Percentiles rank a stretch among this genome's conserved stretches.
These are phyloP conservation scores for Coptotermes formosanus DNA, from an alignment of 1,140 invertebrate genomes.

Conservation along the genomic window DNA sequence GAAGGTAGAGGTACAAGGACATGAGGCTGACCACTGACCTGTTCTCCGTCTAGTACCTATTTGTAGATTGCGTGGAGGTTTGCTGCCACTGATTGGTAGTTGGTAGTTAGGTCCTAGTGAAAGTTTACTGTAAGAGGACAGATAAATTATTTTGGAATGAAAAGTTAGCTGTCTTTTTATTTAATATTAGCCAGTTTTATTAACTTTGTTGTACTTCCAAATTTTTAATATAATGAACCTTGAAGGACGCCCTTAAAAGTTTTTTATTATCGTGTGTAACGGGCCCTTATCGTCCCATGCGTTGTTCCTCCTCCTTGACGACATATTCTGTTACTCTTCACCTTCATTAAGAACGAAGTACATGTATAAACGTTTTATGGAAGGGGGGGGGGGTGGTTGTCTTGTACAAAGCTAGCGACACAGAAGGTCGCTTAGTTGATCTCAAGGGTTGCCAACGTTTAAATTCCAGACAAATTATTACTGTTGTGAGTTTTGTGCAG, in stretches of 20 bases:
- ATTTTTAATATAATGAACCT: not conserved
- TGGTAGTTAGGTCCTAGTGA: too few relatives aligned
- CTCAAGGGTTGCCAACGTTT: not conserved
- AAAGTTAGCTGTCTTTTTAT: not conserved
- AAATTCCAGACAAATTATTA: not conserved
- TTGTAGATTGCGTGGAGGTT: too few relatives aligned
- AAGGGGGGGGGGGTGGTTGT: not conserved
- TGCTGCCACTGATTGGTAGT: too few relatives aligned
- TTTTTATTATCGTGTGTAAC: not conserved
- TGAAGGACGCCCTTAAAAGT: not conserved
- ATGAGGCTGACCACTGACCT: too few relatives aligned
- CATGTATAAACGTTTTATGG: not conserved
- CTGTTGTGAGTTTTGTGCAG: not conserved
- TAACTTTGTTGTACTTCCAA: not conserved
- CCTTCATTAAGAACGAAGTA: not conserved
- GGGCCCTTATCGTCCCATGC: not conserved
- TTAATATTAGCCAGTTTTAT: not conserved
- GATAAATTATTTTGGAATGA: too few relatives aligned
- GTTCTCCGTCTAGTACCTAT: too few relatives aligned
- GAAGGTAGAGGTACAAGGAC: too few relatives aligned
- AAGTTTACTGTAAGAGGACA: too few relatives aligned
- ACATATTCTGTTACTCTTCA: not conserved
- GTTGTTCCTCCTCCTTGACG: not conserved
- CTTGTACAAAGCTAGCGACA: too few relatives aligned
- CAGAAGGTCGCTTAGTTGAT: not conserved